A percentile compares a stretch with the other conserved stretches of the same genome.
phyloP scores from a whole-genome alignment of 2,113 vertebrate genomes.

The Lanius collurio region DNA sequence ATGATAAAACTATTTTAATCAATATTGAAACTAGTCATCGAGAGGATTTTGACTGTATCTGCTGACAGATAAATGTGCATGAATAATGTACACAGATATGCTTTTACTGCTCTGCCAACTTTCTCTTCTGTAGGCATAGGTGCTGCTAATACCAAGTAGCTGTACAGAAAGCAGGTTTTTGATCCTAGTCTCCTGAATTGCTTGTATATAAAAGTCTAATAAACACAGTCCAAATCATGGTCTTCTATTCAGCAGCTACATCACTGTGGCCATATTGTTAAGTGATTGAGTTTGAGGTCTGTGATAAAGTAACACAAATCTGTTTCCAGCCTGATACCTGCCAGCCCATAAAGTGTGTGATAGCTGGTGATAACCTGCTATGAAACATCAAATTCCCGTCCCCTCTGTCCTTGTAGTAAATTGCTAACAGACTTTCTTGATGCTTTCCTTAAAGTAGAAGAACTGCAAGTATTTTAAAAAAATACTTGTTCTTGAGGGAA shows the following conservation, averaged over 20 bases:
- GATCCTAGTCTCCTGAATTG: not conserved
- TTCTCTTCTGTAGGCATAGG: not conserved
- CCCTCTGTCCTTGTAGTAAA: not conserved
- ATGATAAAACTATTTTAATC: constrained; percentile 23
- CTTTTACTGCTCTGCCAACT: not conserved
- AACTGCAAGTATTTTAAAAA: not conserved
- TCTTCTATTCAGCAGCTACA: not conserved
- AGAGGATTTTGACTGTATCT: constrained; percentile 11
- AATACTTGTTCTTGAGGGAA: not conserved
- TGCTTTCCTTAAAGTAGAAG: not conserved
- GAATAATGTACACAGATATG: constrained; percentile 26
- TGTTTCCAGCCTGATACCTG: not conserved
- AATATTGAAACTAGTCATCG: not conserved
- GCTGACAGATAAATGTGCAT: constrained; percentile 11
- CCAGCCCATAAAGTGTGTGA: not conserved
- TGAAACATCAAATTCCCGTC: not conserved
- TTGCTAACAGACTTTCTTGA: not conserved
- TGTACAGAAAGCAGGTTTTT: not conserved
- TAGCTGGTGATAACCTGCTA: not conserved
- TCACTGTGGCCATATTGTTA: not conserved
- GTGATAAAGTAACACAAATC: not conserved
- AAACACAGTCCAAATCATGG: not conserved
- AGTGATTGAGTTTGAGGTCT: not conserved
- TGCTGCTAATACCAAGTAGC: not conserved
- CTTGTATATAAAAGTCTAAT: not conserved